phyloP scores from a whole-genome alignment of 2,797 vertebrate genomes.

The Lepus townsendii region DNA sequence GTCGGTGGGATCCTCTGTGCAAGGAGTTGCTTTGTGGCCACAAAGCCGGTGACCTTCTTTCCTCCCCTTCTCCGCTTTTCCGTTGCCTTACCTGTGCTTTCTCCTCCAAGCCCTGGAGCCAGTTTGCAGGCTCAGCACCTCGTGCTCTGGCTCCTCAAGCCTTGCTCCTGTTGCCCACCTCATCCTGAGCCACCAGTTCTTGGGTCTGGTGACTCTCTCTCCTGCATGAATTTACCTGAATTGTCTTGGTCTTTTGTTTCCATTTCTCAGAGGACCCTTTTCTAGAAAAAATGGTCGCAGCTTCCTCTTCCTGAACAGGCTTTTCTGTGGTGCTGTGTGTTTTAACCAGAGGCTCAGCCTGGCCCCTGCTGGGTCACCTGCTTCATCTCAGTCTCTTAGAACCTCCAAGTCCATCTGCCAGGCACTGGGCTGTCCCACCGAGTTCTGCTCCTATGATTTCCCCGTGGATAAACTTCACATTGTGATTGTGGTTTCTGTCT shows the following conservation, averaged over 20 bases:
- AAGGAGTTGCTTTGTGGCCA: constrained; percentile 26
- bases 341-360: not conserved
- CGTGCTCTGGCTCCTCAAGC: not conserved
- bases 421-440: not conserved
- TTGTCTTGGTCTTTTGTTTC: constrained; percentile 46
- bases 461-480: constrained; percentile 27
- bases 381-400: not conserved
- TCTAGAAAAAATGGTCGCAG: constrained; percentile 50
- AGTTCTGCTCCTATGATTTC: not conserved
- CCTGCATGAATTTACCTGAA: constrained; percentile 1
- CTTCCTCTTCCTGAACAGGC: constrained; percentile 12
- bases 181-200: not conserved
- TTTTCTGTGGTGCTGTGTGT: constrained; percentile 28
- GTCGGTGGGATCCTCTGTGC: not conserved
- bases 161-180: not conserved
- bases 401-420: not conserved
- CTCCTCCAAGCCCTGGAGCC: not conserved
- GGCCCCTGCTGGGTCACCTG: not conserved
- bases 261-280: constrained; percentile 41
- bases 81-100: not conserved
- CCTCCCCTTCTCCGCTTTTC: not conserved
- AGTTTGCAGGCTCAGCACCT: not conserved
- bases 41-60: not conserved
- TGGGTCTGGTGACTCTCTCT: not conserved
- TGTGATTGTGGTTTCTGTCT: constrained; percentile 21